Conservation (phyloP, 2,888 invertebrate genomes). For the Ophion obscuratus region DNA sequence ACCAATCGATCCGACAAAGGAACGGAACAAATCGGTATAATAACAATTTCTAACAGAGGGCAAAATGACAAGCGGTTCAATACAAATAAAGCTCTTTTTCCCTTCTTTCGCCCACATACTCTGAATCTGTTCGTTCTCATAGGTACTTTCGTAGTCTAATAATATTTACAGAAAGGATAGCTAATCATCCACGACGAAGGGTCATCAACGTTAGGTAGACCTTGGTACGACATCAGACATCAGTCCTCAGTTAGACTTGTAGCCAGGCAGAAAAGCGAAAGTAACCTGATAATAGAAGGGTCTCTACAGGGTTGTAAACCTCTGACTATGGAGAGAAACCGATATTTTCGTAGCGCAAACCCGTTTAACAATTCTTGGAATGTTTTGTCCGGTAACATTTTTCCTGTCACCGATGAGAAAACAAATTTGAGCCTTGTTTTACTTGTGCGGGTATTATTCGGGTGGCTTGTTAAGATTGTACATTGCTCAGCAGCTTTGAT, state of each 20-base stretch:
- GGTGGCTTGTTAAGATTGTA: constrained; percentile 40
- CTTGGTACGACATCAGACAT: no score
- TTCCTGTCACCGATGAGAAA: constrained; percentile 3
- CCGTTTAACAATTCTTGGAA: constrained; percentile 10
- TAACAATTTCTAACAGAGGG: not conserved
- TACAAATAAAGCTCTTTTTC: not conserved
- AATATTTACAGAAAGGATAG: constrained; percentile 36
- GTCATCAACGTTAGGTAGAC: not conserved
- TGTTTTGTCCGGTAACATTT: constrained; percentile 20
- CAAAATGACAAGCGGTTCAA: not conserved
- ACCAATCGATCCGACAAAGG: not conserved
- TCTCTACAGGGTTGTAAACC: not conserved
- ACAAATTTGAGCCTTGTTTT: constrained; percentile 18
- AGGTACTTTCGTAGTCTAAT: not conserved
- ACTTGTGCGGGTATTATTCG: constrained; percentile 2
- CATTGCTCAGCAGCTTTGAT: constrained; percentile 60
- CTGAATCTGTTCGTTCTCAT: not conserved
- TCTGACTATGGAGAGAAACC: constrained; percentile 14
- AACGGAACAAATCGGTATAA: not conserved
- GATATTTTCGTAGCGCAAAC: constrained; percentile 28
- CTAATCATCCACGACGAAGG: constrained; percentile 23
- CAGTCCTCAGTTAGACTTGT: not conserved
- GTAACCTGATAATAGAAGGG: not conserved
- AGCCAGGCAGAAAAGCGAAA: not conserved
- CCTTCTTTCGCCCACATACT: not conserved